Base-by-base conservation (phyloP, 2,888 invertebrate species). In the Eilema griseolum region DNA sequence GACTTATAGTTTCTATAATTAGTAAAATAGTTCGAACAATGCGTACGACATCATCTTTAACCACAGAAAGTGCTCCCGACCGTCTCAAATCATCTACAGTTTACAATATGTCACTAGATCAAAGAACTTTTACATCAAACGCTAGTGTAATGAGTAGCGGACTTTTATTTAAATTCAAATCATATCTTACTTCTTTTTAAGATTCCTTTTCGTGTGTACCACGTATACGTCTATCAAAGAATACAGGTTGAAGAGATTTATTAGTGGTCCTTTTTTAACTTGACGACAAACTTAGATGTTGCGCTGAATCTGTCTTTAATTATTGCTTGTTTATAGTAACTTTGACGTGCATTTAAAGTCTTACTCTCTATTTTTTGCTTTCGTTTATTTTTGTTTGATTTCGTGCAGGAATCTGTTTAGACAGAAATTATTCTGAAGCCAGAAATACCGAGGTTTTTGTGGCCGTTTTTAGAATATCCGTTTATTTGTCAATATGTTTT, bases 61-160 rank as follows among this genome's bases (percentile, higher is more conserved):
- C 83, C 82, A 75, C 80, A 83, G 81, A 85, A 85, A 89, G 90
- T 88, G 91, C 90, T 84, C 82, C 90, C 88, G 79, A 87, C 82
- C 85, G 89, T 85, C 82, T 83, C 90, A 87, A 92, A 92, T 92
- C 93, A 92, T 92, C 86, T 85, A 88, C 88, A 90, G 94, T 92
- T 91, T 94, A 94, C 92, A 84, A 84, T 90, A 91, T 91, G 92
- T 92, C 92, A 91, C 89, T 86, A 91, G 89, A 93, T 95, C 94
- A 95, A 94, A 95, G 93, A 83, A 81, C 82, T 83, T 60, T 88
- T 80, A 92, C 91, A 91, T 94, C 93, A 94, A 93, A 94, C 90
- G 87, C 75, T 75, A 85, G 83, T 86, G 85, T 88, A 88, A 88
- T 88, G 84, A 87, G 83, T 80, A 80, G 85, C 86, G 80, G 84